Percentiles rank a stretch among this genome's conserved stretches.
Conservation (phyloP, 1,140 invertebrate genomes). For the Drosophila sproati region DNA sequence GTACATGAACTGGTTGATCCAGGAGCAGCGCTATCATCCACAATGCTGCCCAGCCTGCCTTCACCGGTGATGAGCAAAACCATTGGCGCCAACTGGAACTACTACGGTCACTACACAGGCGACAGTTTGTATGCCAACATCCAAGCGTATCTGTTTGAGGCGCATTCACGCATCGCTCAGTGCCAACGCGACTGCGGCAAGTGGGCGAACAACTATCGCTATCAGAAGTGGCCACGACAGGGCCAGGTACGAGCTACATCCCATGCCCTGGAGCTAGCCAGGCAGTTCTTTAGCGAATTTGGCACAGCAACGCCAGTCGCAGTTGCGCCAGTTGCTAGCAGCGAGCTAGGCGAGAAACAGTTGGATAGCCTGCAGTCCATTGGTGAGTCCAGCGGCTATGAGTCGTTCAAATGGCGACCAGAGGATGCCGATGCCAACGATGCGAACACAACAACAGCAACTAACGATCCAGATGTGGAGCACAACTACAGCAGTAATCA, state of each 20-base stretch:
- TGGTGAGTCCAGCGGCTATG: slow-evolving; percentile 93
- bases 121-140: slow-evolving; percentile 91
- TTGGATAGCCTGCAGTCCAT: slow-evolving; percentile 89
- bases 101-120: slow-evolving; percentile 85
- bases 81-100: slow-evolving; percentile 85
- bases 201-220: slow-evolving; percentile 87
- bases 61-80: slow-evolving; percentile 81
- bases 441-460: slow-evolving; percentile 17
- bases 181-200: slow-evolving; percentile 89
- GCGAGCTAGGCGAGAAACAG: slow-evolving; percentile 77
- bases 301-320: slow-evolving; percentile 19
- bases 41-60: slow-evolving; percentile 56
- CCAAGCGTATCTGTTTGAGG: slow-evolving; percentile 93
- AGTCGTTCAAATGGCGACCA: slow-evolving; percentile 90
- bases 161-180: slow-evolving; percentile 89
- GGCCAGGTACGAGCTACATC: slow-evolving; percentile 55
- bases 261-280: slow-evolving; percentile 77
- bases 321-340: slow-evolving; percentile 10
- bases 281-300: slow-evolving; percentile 80
- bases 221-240: slow-evolving; percentile 79
- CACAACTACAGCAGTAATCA: slow-evolving; percentile 46
- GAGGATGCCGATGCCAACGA: slow-evolving; percentile 68
- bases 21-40: slow-evolving; percentile 20
- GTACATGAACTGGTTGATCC: slow-evolving; percentile 37
- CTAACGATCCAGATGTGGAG: slow-evolving; percentile 54